Evolutionary conservation across 2,888 invertebrate species (phyloP).

Genomic region (Odontocolon sp.): DNA sequence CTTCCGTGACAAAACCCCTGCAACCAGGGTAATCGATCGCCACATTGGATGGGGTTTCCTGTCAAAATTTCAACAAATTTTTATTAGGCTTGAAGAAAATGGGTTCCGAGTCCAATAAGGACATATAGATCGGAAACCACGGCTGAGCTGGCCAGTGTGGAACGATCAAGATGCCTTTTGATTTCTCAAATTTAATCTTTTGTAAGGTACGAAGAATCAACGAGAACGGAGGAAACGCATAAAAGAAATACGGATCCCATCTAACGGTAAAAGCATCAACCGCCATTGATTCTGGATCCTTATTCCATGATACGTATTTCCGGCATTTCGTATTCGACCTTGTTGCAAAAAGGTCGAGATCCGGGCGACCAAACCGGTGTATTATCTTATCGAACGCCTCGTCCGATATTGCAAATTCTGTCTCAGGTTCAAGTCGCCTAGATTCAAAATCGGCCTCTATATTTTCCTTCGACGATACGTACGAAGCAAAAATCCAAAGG

Average conservation of each 20-base stretch:
- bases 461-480: conserved; percentile 7
- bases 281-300: not conserved
- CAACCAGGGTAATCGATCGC: conserved; percentile 86
- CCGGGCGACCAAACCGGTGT: not conserved
- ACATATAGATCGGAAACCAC: not conserved
- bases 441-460: conserved; percentile 12
- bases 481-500: conserved; percentile 1
- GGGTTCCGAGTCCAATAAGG: not conserved
- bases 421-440: not conserved
- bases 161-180: conserved; percentile 20
- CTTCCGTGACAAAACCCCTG: conserved; percentile 79
- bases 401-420: not conserved
- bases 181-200: conserved; percentile 27
- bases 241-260: not conserved
- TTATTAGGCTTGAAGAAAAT: conserved; percentile 4
- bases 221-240: not conserved
- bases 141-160: conserved; percentile 25
- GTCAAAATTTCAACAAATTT: not conserved
- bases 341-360: conserved; percentile 12
- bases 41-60: conserved; percentile 85
- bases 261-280: not conserved
- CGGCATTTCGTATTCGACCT: conserved; percentile 8
- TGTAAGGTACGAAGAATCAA: conserved; percentile 29
- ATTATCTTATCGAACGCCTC: not conserved
- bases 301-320: conserved; percentile 17